These are phyloP conservation scores for Slavum lentiscoides DNA, from an alignment of 2,888 invertebrate species.

Conservation along the genomic window DNA sequence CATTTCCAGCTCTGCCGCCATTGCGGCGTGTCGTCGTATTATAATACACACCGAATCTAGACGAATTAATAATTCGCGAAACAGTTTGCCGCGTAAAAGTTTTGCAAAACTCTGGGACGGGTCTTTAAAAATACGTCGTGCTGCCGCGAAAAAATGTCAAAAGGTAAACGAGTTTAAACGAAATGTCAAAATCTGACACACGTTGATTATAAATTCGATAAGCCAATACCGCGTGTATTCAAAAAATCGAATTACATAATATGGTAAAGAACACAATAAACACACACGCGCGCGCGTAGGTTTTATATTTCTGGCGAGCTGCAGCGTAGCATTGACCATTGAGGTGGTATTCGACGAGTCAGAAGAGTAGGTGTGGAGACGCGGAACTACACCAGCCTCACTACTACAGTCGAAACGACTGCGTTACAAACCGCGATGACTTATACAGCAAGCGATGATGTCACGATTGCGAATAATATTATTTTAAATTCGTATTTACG, in stretches of 20 bases:
- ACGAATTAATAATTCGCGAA: no score
- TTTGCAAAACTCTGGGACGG: neutral
- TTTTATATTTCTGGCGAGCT: conserved; percentile 9
- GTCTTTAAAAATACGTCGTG: neutral
- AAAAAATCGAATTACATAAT: neutral
- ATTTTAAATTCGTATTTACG: conserved; percentile 9
- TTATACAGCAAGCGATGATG: conserved; percentile 26
- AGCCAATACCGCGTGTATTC: neutral
- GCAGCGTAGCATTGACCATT: conserved; percentile 3
- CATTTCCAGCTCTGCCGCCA: no score
- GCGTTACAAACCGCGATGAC: conserved; percentile 14
- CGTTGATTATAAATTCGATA: no score
- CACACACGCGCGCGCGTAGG: neutral
- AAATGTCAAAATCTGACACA: no score
- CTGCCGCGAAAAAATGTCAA: neutral
- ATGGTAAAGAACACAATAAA: neutral
- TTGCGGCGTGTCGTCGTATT: neutral
- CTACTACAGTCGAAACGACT: conserved; percentile 21
- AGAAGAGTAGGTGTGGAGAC: conserved; percentile 7
- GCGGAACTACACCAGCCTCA: neutral
- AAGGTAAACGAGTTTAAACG: no score
- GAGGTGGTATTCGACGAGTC: conserved; percentile 2
- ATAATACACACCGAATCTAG: neutral
- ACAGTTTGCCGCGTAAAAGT: no score
- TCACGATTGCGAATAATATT: conserved; percentile 40